Base-by-base conservation (phyloP, 1,140 invertebrate genomes). In the Drosophila eugracilis region DNA sequence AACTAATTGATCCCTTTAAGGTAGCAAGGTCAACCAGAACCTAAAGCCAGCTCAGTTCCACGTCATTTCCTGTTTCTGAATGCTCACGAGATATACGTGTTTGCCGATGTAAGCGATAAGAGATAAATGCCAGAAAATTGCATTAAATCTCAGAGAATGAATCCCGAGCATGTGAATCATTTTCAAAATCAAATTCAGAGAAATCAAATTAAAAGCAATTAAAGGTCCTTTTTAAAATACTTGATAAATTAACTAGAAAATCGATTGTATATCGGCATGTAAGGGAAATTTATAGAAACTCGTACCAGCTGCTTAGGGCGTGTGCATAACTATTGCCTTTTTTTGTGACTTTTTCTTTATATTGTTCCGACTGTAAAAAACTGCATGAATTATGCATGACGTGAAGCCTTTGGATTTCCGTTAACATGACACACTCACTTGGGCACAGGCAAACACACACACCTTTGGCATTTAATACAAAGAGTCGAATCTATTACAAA, bases 351-450 rank as follows among this genome's bases (percentile, higher is more conserved):
- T 48, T 59, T 54, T 50, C 60, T 52, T 42, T 79, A 62, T 37
- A 55, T 37, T 59, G 17, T 37, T 21, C 44, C 63, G 73, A 74
- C 50, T 86, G 76, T 66, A 77, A 49, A 49, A 73, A 79, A 41
- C 24, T 24, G 15, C 17, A 88, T 88, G 84, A 88, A 88, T 88
- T 72, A 88, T 88, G 78, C 84, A 88, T 88, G 78, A 83, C 75
- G 55, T 58, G 57, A 39, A 70, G 77, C 69, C 69, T 70, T 70
- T 86, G 54, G 57, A 62, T 88, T 75, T 88, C 83, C 83, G 83
- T 88, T 88, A 88, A 69, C 76, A 73, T 71, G 70, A 58, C 73
- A 83, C 70, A 79, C 76, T 54, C 76, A 62, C 59, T 53, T 32
- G 39, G 42, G 36, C 55, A 59, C n/a, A n/a, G n/a, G n/a, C n/a